phyloP scores from a whole-genome alignment of 2,797 vertebrate species.

The Pteropus rufus region DNA sequence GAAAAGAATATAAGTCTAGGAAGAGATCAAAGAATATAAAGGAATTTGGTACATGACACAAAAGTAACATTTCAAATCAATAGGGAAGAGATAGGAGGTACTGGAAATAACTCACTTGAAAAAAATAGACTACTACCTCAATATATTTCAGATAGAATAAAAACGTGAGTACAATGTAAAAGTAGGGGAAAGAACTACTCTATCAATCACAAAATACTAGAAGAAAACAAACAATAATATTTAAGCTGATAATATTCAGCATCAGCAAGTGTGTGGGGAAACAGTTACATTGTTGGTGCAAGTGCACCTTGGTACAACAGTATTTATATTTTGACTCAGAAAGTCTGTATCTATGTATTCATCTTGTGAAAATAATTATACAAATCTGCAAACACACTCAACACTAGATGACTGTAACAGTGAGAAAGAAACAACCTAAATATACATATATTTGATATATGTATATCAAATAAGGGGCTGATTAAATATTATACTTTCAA shows the following conservation, averaged over 20 bases:
- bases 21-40: neutral
- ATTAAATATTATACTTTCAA: neutral
- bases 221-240: neutral
- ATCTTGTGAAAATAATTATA: constrained; percentile 39
- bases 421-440: neutral
- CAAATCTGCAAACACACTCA: neutral
- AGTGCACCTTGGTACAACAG: neutral
- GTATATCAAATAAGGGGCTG: neutral
- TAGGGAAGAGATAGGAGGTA: neutral
- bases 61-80: neutral
- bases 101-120: neutral
- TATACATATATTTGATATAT: no score
- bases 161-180: neutral
- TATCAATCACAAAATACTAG: neutral
- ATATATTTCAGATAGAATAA: constrained; percentile 5
- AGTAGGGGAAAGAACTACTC: neutral
- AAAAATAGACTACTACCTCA: neutral
- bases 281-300: neutral
- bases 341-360: neutral
- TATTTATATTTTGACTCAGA: neutral
- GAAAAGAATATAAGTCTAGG: neutral
- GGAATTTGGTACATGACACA: neutral
- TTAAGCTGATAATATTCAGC: neutral
- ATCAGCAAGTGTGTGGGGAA: neutral
- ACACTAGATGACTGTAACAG: neutral